Percentiles rank a stretch among this genome's conserved stretches.
Conservation (phyloP, 2,888 invertebrate genomes). For the Meiosimyza platycephala region DNA sequence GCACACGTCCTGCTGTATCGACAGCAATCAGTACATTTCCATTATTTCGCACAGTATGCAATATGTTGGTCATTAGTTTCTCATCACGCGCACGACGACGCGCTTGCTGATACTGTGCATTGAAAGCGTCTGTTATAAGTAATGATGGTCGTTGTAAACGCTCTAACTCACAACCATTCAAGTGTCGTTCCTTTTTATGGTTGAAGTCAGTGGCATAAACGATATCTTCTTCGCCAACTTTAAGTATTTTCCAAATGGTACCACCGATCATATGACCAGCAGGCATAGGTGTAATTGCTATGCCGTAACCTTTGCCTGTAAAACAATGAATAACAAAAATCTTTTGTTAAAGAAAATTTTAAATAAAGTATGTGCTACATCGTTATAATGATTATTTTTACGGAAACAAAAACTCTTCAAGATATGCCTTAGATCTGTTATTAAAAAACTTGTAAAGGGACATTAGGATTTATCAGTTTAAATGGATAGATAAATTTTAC, state of each 20-base stretch:
- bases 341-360: background rate
- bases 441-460: too few species aligned
- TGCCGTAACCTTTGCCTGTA: conserved; percentile 91
- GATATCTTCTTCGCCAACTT: conserved; percentile 98
- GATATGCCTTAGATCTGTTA: too few species aligned
- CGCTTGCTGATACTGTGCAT: conserved; percentile 93
- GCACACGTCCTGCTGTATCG: conserved; percentile 95
- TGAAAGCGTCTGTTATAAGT: conserved; percentile 94
- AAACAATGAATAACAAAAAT: background rate
- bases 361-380: background rate
- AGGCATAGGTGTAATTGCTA: conserved; percentile 93
- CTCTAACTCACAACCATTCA: conserved; percentile 95
- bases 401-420: too few species aligned
- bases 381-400: too few species aligned
- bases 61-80: conserved; percentile 94
- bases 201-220: conserved; percentile 98
- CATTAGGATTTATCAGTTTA: too few species aligned
- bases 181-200: conserved; percentile 97
- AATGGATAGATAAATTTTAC: too few species aligned
- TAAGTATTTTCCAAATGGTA: conserved; percentile 98
- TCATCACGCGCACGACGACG: conserved; percentile 92
- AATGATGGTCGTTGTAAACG: conserved; percentile 91
- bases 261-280: conserved; percentile 99
- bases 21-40: conserved; percentile 96
- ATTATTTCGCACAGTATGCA: conserved; percentile 91